These are phyloP conservation scores for Drosophila ustulata DNA, from an alignment of 2,888 invertebrate genomes.

Conservation along the genomic window DNA sequence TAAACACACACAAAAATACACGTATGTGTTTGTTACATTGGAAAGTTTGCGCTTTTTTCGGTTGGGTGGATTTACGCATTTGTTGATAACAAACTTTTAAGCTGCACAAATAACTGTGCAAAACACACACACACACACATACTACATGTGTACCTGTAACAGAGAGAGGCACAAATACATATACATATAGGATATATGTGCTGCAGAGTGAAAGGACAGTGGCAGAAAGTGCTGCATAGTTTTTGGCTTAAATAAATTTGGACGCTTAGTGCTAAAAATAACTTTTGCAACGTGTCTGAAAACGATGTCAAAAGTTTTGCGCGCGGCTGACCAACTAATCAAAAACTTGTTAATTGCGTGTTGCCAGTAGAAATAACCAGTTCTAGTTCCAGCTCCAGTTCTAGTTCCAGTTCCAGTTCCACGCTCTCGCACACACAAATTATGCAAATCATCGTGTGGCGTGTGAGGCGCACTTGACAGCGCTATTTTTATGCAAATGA, in stretches of 20 bases:
- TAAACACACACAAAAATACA: conserved; percentile 33
- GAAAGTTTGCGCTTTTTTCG: conserved; percentile 64
- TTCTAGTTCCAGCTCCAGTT: conserved; percentile 7
- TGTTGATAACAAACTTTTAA: conserved; percentile 78
- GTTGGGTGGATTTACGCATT: conserved; percentile 76
- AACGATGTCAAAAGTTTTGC: conserved; percentile 70
- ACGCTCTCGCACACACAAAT: conserved; percentile 1
- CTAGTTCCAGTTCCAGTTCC: background rate
- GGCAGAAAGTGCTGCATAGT: conserved; percentile 38
- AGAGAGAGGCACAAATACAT: background rate
- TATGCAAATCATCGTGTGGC: conserved; percentile 1
- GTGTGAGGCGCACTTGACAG: conserved; percentile 15
- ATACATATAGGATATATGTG: background rate
- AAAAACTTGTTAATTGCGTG: conserved; percentile 72
- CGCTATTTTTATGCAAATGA: conserved; percentile 49
- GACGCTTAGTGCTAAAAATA: conserved; percentile 47
- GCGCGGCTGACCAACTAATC: conserved; percentile 75
- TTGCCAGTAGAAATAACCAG: conserved; percentile 62
- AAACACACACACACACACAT: conserved; percentile 36
- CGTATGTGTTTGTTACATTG: conserved; percentile 54
- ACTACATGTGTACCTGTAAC: conserved; percentile 13
- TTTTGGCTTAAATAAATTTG: conserved; percentile 57
- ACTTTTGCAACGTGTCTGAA: conserved; percentile 54
- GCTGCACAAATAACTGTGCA: conserved; percentile 69
- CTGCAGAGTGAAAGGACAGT: conserved; percentile 27